These are phyloP conservation scores for Philaenus spumarius DNA, from an alignment of 1,140 invertebrate species.

Conservation along the genomic window DNA sequence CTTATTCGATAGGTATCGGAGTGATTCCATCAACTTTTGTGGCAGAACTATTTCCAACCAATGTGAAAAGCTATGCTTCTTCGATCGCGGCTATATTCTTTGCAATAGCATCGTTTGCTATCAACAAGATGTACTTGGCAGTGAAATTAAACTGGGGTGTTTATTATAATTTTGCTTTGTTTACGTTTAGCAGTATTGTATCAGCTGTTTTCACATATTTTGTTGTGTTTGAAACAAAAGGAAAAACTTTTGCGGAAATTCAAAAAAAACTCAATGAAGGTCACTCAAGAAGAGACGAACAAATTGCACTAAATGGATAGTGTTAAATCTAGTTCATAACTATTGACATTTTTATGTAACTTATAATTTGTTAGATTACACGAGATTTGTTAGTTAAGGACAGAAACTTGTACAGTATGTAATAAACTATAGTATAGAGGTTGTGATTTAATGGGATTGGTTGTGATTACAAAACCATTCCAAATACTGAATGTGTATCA, in stretches of 20 bases:
- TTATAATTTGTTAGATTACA: background rate
- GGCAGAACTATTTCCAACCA: slow-evolving; percentile 24
- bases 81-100: slow-evolving; percentile 22
- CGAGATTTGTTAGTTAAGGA: background rate
- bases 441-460: background rate
- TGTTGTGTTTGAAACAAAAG: slow-evolving; percentile 74
- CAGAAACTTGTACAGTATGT: background rate
- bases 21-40: slow-evolving; percentile 23
- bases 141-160: slow-evolving; percentile 53
- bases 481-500: too few species aligned
- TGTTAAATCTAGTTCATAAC: too few species aligned
- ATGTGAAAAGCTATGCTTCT: slow-evolving; percentile 22
- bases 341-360: too few species aligned
- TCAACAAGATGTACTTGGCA: slow-evolving; percentile 65
- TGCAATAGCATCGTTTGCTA: slow-evolving; percentile 46
- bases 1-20: slow-evolving; percentile 22
- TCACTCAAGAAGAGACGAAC: slow-evolving; percentile 1
- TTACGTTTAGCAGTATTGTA: slow-evolving; percentile 55
- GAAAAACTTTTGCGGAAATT: slow-evolving; percentile 67
- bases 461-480: too few species aligned
- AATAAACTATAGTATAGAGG: background rate
- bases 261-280: slow-evolving; percentile 41
- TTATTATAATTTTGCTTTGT: slow-evolving; percentile 71
- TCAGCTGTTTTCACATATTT: slow-evolving; percentile 54
- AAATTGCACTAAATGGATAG: background rate